Percentiles rank a stretch among this genome's conserved stretches.
Evolutionary conservation across 2,888 invertebrate species (phyloP).

Genomic region (Pseudococcus longispinus): DNA sequence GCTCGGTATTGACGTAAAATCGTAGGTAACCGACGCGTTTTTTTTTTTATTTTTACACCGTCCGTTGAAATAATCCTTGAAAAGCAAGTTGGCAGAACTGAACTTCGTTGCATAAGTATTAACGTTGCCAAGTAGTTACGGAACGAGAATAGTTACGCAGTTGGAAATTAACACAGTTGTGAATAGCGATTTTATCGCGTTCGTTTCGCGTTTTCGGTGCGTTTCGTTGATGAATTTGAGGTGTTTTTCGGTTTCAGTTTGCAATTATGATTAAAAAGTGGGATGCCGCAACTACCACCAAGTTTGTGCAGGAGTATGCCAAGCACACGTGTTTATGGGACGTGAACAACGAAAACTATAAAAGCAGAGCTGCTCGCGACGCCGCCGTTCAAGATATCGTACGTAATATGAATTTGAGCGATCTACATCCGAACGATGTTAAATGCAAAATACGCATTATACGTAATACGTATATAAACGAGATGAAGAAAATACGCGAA

Average conservation of each 20-base stretch:
- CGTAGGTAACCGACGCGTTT: background rate
- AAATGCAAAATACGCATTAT: conserved; percentile 52
- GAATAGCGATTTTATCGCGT: background rate
- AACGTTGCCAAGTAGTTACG: conserved; percentile 42
- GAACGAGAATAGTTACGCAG: conserved; percentile 44
- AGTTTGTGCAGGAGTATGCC: conserved; percentile 43
- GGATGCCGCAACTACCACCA: conserved; percentile 48
- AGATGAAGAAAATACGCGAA: conserved; percentile 53
- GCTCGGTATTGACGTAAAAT: background rate
- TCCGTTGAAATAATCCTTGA: conserved; percentile 30
- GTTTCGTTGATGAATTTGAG: background rate
- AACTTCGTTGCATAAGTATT: conserved; percentile 33
- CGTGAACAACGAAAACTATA: conserved; percentile 25
- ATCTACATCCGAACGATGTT: conserved; percentile 26
- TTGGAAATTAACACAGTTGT: conserved; percentile 20
- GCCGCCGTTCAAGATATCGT: conserved; percentile 39
- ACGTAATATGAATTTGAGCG: conserved; percentile 39
- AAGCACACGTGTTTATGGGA: conserved; percentile 48
- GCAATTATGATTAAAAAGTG: conserved; percentile 43
- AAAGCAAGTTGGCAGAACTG: conserved; percentile 37
- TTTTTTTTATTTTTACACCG: conserved; percentile 14
- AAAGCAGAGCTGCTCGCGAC: conserved; percentile 46
- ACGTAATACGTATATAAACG: conserved; percentile 46
- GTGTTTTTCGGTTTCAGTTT: background rate
- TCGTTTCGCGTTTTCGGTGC: background rate